Evolutionary conservation across 2,797 vertebrate genomes (phyloP).

Genomic region (Arnoldichthys spilopterus): DNA sequence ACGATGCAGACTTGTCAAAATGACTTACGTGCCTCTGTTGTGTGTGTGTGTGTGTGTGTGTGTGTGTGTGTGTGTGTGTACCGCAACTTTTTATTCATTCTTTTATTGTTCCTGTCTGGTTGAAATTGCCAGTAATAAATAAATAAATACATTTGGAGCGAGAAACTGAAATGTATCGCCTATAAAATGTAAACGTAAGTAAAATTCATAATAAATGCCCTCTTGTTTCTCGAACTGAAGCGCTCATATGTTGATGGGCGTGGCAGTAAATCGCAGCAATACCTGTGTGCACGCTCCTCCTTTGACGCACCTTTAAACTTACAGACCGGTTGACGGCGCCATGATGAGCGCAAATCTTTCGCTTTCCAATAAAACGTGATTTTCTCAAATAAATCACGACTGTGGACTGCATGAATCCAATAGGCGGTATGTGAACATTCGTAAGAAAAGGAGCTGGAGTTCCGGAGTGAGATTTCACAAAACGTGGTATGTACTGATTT

Average conservation of each 20-base stretch:
- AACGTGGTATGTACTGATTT: constrained; percentile 3
- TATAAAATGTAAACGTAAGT: background rate
- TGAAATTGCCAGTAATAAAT: too few species aligned
- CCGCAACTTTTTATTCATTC: too few species aligned
- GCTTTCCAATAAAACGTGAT: background rate
- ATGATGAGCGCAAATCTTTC: background rate
- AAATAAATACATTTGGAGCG: background rate
- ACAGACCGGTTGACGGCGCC: background rate
- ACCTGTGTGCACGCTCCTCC: background rate
- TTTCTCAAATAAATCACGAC: too few species aligned
- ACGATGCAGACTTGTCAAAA: background rate
- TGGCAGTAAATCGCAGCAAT: background rate
- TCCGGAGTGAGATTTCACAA: background rate
- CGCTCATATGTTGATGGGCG: background rate
- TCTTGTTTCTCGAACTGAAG: background rate
- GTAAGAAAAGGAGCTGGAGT: background rate
- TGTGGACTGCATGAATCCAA: background rate
- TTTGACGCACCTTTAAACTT: background rate
- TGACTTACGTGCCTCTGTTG: too few species aligned
- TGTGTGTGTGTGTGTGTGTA: too few species aligned
- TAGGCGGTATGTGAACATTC: too few species aligned
- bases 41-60: too few species aligned
- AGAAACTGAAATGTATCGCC: background rate
- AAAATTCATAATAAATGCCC: background rate
- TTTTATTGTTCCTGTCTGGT: too few species aligned